These are phyloP conservation scores for Lagenorhynchus albirostris DNA, from an alignment of 2,113 vertebrate genomes.

Conservation along the genomic window DNA sequence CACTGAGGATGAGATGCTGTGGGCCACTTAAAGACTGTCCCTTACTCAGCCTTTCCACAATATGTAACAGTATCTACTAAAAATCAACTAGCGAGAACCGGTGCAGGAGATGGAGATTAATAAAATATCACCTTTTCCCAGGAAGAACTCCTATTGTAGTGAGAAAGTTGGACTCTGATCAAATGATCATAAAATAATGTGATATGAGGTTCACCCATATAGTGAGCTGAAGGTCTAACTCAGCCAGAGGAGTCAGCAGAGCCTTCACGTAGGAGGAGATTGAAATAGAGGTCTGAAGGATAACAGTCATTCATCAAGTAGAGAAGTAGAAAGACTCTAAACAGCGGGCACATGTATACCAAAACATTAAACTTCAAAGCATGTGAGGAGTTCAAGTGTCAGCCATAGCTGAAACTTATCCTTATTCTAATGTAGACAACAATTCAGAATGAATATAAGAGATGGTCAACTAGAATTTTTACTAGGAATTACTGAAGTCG, in stretches of 20 bases:
- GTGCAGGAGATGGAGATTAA: not conserved
- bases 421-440: not conserved
- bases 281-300: not conserved
- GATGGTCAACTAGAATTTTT: not conserved
- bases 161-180: not conserved
- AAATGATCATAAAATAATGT: not conserved
- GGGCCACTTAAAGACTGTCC: not conserved
- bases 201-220: not conserved
- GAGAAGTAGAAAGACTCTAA: not conserved
- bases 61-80: not conserved
- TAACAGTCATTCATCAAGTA: not conserved
- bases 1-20: not conserved
- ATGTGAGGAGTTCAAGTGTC: not conserved
- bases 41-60: not conserved
- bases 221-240: not conserved
- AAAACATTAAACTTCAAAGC: not conserved
- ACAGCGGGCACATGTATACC: not conserved
- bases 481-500: not conserved
- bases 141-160: not conserved
- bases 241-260: not conserved
- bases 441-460: not conserved
- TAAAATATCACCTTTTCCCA: not conserved
- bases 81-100: not conserved
- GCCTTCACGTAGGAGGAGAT: not conserved
- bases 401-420: not conserved